Conservation (phyloP, 2,888 invertebrate species). For the Clistopyga incitator region DNA sequence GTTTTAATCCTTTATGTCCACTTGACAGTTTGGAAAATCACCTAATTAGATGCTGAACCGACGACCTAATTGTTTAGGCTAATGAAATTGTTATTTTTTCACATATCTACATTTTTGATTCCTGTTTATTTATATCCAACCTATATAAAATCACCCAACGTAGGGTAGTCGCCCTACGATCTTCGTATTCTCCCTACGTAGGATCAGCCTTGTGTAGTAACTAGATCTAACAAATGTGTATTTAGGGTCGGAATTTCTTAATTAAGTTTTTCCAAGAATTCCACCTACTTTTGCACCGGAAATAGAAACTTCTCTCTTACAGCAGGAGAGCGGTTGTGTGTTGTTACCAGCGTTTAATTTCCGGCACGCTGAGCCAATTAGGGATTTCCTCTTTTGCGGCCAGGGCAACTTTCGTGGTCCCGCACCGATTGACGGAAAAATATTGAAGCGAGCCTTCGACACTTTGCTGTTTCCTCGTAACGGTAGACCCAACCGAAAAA, state of each 20-base stretch:
- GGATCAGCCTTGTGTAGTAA: neutral
- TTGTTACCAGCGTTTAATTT: constrained; percentile 61
- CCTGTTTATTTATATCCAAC: no score
- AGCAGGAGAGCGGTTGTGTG: constrained; percentile 25
- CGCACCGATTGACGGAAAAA: constrained; percentile 63
- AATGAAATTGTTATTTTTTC: no score
- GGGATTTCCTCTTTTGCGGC: constrained; percentile 57
- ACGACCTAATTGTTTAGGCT: no score
- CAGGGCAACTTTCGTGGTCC: constrained; percentile 34
- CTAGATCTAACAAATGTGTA: no score
- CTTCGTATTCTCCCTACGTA: no score
- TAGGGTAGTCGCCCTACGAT: no score
- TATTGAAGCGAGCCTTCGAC: constrained; percentile 42
- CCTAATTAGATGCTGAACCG: no score
- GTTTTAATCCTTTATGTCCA: no score
- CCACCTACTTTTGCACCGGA: neutral
- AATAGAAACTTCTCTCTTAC: constrained; percentile 7
- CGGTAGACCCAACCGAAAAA: neutral
- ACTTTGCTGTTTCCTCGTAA: neutral
- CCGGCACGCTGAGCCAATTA: constrained; percentile 65
- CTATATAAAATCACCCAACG: no score
- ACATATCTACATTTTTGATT: no score
- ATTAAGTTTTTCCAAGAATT: neutral
- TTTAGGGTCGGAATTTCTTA: no score
- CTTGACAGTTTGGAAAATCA: neutral